phyloP scores from a whole-genome alignment of 2,888 invertebrate genomes.

The Microdon myrmicae region DNA sequence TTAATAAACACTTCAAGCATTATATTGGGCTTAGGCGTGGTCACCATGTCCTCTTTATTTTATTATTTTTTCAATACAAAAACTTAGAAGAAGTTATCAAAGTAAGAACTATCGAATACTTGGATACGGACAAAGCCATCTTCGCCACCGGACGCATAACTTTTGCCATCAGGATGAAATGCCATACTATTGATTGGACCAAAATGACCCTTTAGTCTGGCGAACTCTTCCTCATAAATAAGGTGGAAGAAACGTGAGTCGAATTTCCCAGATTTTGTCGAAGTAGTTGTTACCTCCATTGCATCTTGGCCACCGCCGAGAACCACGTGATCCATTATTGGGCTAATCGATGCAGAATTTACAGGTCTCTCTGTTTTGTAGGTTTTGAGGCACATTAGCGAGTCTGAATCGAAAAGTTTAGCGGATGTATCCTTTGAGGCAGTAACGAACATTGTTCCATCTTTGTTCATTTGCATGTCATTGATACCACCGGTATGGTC shows the following conservation, averaged over 20 bases:
- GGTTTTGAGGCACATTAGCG: constrained; percentile 87
- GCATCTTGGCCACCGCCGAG: constrained; percentile 99
- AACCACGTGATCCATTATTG: constrained; percentile 94
- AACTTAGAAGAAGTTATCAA: constrained; percentile 84
- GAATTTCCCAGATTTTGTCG: constrained; percentile 94
- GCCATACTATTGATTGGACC: constrained; percentile 99
- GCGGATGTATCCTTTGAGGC: constrained; percentile 97
- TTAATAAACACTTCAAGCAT: no score
- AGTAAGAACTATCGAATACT: constrained; percentile 95
- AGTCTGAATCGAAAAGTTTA: constrained; percentile 91
- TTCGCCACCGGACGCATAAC: constrained; percentile 97
- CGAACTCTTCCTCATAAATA: constrained; percentile 97
- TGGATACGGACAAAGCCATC: constrained; percentile 98
- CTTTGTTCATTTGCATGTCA: constrained; percentile 95
- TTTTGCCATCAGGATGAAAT: constrained; percentile 97
- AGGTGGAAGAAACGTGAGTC: constrained; percentile 95
- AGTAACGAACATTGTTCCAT: constrained; percentile 95
- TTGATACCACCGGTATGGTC: constrained; percentile 90
- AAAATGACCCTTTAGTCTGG: constrained; percentile 98
- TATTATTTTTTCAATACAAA: constrained; percentile 10
- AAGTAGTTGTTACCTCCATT: constrained; percentile 97
- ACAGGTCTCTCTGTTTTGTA: constrained; percentile 98
- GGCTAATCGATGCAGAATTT: constrained; percentile 97
- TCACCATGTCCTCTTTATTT: background rate
- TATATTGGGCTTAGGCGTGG: no score